Evolutionary conservation across 2,113 vertebrate species (phyloP).

Genomic region (Pseudolaguvia tuberculata): DNA sequence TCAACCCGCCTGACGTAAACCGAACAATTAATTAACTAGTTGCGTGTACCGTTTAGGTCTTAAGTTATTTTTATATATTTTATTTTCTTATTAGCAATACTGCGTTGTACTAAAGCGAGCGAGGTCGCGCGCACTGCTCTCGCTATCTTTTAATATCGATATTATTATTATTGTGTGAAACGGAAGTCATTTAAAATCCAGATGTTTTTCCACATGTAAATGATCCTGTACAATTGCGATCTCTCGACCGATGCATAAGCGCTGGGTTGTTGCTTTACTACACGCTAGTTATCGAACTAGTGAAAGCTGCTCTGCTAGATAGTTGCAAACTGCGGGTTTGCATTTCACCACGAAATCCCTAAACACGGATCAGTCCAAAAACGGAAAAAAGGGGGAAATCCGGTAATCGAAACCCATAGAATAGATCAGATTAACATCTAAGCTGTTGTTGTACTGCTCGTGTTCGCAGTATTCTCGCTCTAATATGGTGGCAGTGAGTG

Average conservation of each 20-base stretch:
- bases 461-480: constrained; percentile 50
- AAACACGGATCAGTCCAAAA: background rate
- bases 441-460: constrained; percentile 28
- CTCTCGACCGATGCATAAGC: background rate
- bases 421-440: background rate
- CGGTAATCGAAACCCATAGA: background rate
- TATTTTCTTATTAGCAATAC: background rate
- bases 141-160: background rate
- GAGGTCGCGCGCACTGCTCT: background rate
- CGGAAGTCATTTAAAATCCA: background rate
- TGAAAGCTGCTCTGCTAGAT: constrained; percentile 32
- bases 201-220: background rate
- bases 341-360: background rate
- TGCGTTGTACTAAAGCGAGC: background rate
- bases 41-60: background rate
- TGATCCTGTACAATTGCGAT: background rate
- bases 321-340: background rate
- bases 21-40: background rate
- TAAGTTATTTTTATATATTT: background rate
- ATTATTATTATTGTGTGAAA: background rate
- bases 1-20: background rate
- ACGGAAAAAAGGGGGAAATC: background rate
- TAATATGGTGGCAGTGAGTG: constrained; percentile 73
- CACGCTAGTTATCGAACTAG: constrained; percentile 55
- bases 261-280: background rate